phyloP scores from a whole-genome alignment of 2,888 invertebrate species.

The Tinea pellionella region DNA sequence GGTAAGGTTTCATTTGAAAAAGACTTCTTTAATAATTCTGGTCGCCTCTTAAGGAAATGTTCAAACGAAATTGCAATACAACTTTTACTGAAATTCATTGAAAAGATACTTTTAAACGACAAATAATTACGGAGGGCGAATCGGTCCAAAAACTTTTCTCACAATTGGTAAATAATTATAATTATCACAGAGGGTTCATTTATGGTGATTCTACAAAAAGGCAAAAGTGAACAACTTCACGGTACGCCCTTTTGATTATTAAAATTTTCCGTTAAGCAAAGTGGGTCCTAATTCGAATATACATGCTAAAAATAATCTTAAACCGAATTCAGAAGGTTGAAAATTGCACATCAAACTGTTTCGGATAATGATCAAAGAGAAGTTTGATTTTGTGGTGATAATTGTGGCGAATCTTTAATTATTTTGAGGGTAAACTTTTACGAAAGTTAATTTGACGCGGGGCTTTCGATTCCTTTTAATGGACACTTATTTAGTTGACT shows the following conservation, averaged over 20 bases:
- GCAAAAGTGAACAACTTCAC: slow-evolving; percentile 55
- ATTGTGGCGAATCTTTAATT: slow-evolving; percentile 69
- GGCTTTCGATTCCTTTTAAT: slow-evolving; percentile 58
- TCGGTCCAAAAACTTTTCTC: slow-evolving; percentile 45
- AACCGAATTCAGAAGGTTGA: slow-evolving; percentile 26
- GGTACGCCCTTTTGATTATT: slow-evolving; percentile 53
- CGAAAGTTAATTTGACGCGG: slow-evolving; percentile 62
- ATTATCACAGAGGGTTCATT: slow-evolving; percentile 52
- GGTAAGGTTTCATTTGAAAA: slow-evolving; percentile 35
- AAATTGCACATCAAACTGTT: slow-evolving; percentile 29
- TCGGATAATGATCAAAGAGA: slow-evolving; percentile 58
- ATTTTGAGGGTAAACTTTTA: slow-evolving; percentile 69
- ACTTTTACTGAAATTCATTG: slow-evolving; percentile 48
- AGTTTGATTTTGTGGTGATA: slow-evolving; percentile 67
- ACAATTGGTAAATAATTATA: slow-evolving; percentile 68
- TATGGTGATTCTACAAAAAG: slow-evolving; percentile 61
- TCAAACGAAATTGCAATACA: slow-evolving; percentile 27
- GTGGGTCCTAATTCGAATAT: slow-evolving; percentile 29
- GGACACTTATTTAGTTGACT: slow-evolving; percentile 64
- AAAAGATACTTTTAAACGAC: slow-evolving; percentile 54
- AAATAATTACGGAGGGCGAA: slow-evolving; percentile 46
- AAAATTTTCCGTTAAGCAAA: slow-evolving; percentile 51
- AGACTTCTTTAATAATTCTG: slow-evolving; percentile 20
- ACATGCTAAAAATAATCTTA: slow-evolving; percentile 31
- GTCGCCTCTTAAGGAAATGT: slow-evolving; percentile 31